Conservation (phyloP, 2,113 vertebrate species). For the Gorsachius goisagi region DNA sequence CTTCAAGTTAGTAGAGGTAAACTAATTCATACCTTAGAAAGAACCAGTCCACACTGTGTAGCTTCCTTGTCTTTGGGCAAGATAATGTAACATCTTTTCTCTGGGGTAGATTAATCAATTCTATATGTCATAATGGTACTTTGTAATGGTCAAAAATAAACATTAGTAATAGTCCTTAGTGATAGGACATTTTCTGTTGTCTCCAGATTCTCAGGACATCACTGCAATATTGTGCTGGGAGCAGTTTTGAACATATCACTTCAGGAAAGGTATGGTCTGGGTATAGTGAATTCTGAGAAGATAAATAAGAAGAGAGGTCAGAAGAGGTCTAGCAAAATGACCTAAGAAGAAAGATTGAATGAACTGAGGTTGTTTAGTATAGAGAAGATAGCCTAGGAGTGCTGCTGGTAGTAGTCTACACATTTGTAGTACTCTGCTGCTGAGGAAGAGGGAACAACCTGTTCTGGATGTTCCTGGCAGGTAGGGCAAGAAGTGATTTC, state of each 20-base stretch:
- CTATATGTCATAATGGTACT: not conserved
- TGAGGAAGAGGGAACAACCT: not conserved
- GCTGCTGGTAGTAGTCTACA: not conserved
- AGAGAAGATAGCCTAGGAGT: not conserved
- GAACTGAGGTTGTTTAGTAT: not conserved
- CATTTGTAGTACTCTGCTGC: not conserved
- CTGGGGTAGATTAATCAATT: not conserved
- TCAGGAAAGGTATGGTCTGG: not conserved
- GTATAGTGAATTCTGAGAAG: not conserved
- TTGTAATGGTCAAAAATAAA: not conserved
- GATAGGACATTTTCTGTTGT: not conserved
- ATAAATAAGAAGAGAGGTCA: not conserved
- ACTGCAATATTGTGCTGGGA: not conserved
- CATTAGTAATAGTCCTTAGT: not conserved
- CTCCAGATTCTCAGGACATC: not conserved
- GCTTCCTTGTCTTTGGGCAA: not conserved
- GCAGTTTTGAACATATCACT: not conserved
- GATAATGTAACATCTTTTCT: not conserved
- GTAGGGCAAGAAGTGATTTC: not conserved
- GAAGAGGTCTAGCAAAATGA: not conserved
- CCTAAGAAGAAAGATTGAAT: not conserved
- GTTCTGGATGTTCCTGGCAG: not conserved
- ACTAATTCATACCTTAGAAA: not conserved
- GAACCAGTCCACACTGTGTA: not conserved
- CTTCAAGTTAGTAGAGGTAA: not conserved